These are phyloP conservation scores for Bryconaethiops microstoma DNA, from an alignment of 2,797 vertebrate genomes.

Conservation along the genomic window DNA sequence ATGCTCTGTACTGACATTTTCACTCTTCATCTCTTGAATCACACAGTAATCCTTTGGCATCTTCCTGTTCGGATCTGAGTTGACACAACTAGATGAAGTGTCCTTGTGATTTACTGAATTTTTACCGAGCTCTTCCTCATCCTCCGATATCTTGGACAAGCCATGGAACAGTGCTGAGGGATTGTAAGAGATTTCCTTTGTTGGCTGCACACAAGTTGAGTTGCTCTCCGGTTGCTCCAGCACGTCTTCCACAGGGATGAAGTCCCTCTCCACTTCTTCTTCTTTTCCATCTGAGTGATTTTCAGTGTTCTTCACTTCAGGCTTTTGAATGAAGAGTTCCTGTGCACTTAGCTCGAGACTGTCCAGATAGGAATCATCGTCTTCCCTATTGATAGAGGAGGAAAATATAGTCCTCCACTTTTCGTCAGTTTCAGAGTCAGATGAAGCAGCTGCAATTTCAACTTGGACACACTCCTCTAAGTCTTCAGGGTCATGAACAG, in stretches of 20 bases:
- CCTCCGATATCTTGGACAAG: slow-evolving; percentile 80
- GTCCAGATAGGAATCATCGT: slow-evolving; percentile 82
- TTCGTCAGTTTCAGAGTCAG: slow-evolving; percentile 78
- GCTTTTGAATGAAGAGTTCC: slow-evolving; percentile 81
- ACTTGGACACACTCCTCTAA: slow-evolving; percentile 72
- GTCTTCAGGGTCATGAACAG: slow-evolving; percentile 72
- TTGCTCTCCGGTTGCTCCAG: slow-evolving; percentile 71
- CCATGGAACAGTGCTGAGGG: slow-evolving; percentile 67
- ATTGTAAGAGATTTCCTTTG: slow-evolving; percentile 74
- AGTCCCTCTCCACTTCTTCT: slow-evolving; percentile 52
- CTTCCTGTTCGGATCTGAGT: slow-evolving; percentile 71
- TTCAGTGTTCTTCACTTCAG: slow-evolving; percentile 64
- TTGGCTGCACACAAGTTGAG: slow-evolving; percentile 45
- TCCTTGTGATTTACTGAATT: slow-evolving; percentile 60
- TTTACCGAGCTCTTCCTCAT: slow-evolving; percentile 73
- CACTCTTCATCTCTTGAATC: slow-evolving; percentile 81
- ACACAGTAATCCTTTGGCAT: slow-evolving; percentile 83
- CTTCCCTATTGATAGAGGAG: slow-evolving; percentile 83
- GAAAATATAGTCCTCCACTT: slow-evolving; percentile 84
- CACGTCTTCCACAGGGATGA: slow-evolving; percentile 66
- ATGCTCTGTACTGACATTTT: slow-evolving; percentile 82
- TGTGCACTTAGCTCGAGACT: slow-evolving; percentile 78
- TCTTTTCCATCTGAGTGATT: slow-evolving; percentile 56
- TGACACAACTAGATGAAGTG: slow-evolving; percentile 47
- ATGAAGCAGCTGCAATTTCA: slow-evolving; percentile 74